Evolutionary conservation across 92 coral and sea anemone genomes (phyloP).

Genomic region (Epizoanthus illoricatus): DNA sequence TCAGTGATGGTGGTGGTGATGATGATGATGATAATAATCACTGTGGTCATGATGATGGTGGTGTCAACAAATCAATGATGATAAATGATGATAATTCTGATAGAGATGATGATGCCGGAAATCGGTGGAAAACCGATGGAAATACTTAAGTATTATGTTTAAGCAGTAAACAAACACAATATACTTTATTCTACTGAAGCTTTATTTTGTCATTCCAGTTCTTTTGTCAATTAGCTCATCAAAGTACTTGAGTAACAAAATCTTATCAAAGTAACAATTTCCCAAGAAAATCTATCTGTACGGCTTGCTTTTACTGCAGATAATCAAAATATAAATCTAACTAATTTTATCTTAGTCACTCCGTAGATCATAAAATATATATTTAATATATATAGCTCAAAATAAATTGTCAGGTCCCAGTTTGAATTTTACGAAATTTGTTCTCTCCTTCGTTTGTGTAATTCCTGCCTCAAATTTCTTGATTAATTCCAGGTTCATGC

Average conservation of each 20-base stretch:
- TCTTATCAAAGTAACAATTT: constrained; percentile 8
- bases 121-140: too few species aligned
- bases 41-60: too few species aligned
- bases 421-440: background rate
- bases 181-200: too few species aligned
- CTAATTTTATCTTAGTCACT: background rate
- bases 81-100: too few species aligned
- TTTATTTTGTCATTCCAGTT: too few species aligned
- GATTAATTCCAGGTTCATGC: constrained; percentile 11
- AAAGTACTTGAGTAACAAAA: background rate
- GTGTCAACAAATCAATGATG: too few species aligned
- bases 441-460: background rate
- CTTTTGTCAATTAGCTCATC: too few species aligned
- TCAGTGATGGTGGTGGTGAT: too few species aligned
- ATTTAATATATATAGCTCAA: background rate
- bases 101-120: too few species aligned
- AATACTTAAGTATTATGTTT: too few species aligned
- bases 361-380: constrained; percentile 25
- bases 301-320: background rate
- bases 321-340: constrained; percentile 27
- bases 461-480: background rate
- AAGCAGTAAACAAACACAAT: too few species aligned
- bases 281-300: background rate
- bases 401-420: constrained; percentile 5
- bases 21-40: too few species aligned